Conservation (phyloP, 2,113 vertebrate species). For the Nettapus auritus region DNA sequence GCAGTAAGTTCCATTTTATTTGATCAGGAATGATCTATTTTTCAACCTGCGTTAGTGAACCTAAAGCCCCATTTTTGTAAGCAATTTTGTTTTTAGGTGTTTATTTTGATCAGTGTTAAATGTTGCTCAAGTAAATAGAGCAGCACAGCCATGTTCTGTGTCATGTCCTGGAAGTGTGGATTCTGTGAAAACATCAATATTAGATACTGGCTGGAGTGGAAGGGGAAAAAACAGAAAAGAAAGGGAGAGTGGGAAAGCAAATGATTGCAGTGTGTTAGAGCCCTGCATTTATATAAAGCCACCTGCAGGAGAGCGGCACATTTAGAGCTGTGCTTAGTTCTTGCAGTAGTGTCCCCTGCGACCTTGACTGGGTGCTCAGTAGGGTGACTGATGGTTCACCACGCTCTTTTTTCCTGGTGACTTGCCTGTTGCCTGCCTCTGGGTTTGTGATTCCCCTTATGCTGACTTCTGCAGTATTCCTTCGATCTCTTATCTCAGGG, state of each 20-base stretch:
- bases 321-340: conserved; percentile 27
- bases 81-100: background rate
- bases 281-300: background rate
- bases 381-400: conserved; percentile 52
- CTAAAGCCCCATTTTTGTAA: background rate
- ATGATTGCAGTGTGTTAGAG: background rate
- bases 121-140: background rate
- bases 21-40: background rate
- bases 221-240: background rate
- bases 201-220: background rate
- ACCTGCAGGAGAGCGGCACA: background rate
- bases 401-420: conserved; percentile 73
- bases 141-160: background rate
- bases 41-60: background rate
- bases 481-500: conserved; percentile 83
- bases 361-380: conserved; percentile 73
- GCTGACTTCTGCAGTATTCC: conserved; percentile 83
- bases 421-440: conserved; percentile 81
- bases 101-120: conserved; percentile 23
- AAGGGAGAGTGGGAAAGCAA: background rate
- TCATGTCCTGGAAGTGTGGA: background rate
- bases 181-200: background rate
- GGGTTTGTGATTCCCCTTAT: conserved; percentile 77
- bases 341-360: conserved; percentile 37
- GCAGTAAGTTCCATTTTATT: background rate